Evolutionary conservation across 2,888 invertebrate genomes (phyloP).

Genomic region (Limenitis camilla): DNA sequence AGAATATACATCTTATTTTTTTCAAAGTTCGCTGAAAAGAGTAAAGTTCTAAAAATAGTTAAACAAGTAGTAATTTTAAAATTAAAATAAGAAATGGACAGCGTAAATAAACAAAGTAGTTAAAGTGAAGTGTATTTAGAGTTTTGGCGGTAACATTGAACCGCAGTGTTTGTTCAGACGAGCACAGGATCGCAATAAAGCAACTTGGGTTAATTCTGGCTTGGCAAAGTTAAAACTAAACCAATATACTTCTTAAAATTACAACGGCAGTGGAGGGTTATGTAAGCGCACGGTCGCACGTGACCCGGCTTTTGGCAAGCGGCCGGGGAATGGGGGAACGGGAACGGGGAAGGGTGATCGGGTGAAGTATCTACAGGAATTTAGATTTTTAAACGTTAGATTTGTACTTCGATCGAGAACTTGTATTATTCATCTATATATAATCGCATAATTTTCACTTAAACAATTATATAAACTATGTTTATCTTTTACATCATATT

Average conservation of each 20-base stretch:
- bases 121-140: slow-evolving; percentile 14
- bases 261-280: slow-evolving; percentile 42
- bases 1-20: too few relatives aligned
- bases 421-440: too few relatives aligned
- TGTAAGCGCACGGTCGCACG: slow-evolving; percentile 54
- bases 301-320: slow-evolving; percentile 54
- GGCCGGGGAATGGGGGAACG: slow-evolving; percentile 22
- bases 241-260: slow-evolving; percentile 66
- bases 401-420: background rate
- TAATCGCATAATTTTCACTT: too few relatives aligned
- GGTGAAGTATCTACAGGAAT: slow-evolving; percentile 19
- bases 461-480: too few relatives aligned
- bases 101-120: slow-evolving; percentile 19
- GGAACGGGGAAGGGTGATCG: slow-evolving; percentile 1
- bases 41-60: too few relatives aligned
- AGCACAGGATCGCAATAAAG: slow-evolving; percentile 39
- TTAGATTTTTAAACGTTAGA: slow-evolving; percentile 24
- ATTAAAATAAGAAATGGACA: slow-evolving; percentile 19
- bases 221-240: slow-evolving; percentile 61
- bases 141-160: slow-evolving; percentile 22
- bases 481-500: too few relatives aligned
- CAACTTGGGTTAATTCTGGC: slow-evolving; percentile 47
- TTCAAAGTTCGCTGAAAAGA: too few relatives aligned
- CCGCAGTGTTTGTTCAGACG: slow-evolving; percentile 28
- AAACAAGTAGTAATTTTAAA: too few relatives aligned